Conservation (phyloP, 2,888 invertebrate genomes). For the Sisyra nigra region DNA sequence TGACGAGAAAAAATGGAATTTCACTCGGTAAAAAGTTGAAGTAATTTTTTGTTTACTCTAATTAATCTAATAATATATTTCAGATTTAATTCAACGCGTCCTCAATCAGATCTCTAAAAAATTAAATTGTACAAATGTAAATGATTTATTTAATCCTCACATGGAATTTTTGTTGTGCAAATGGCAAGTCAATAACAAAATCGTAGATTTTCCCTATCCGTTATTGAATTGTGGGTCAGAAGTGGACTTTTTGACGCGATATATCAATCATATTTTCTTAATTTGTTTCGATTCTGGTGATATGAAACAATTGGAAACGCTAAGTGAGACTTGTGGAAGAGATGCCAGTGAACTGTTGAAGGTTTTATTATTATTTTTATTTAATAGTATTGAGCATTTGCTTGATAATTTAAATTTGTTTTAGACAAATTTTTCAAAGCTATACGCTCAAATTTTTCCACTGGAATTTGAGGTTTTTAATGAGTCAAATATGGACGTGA, state of each 20-base stretch:
- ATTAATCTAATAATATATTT: too few species aligned
- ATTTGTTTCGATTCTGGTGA: constrained; percentile 24
- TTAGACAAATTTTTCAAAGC: constrained; percentile 14
- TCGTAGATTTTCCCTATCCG: constrained; percentile 24
- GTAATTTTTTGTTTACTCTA: too few species aligned
- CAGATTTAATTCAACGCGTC: too few species aligned
- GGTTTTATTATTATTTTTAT: constrained; percentile 18
- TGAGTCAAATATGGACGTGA: constrained; percentile 14
- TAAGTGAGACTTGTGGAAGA: constrained; percentile 19
- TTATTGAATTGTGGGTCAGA: constrained; percentile 22
- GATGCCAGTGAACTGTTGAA: constrained; percentile 19
- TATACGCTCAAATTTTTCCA: constrained; percentile 14
- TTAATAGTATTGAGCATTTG: constrained; percentile 7
- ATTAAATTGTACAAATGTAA: constrained; percentile 17
- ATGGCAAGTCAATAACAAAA: constrained; percentile 19
- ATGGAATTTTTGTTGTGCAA: constrained; percentile 30
- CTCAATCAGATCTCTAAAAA: too few species aligned
- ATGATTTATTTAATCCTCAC: constrained; percentile 29
- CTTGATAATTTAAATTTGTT: constrained; percentile 9
- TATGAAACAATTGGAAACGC: constrained; percentile 15
- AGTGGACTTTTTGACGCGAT: constrained; percentile 26
- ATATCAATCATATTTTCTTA: constrained; percentile 26
- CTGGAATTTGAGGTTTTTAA: constrained; percentile 3
- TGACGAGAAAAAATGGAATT: too few species aligned
- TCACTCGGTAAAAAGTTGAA: too few species aligned